Base-by-base conservation (phyloP, 2,113 vertebrate genomes). In the Procavia capensis region DNA sequence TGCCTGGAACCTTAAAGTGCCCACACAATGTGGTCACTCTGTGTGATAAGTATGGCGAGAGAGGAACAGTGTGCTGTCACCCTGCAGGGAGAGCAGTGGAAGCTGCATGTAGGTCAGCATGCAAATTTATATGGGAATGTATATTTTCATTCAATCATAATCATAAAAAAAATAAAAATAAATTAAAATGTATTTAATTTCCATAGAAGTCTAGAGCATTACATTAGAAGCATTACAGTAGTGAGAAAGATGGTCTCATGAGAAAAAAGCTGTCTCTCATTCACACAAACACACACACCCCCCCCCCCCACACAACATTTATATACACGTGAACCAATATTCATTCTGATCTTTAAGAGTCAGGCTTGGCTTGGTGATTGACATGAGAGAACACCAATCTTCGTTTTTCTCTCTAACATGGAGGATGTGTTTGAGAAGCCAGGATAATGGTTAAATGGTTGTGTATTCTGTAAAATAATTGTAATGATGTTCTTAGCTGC, bases 161-260 rank as follows among this genome's bases (percentile, higher is more conserved):
- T n/a, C n/a, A n/a, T n/a, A n/a, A n/a, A n/a, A n/a, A n/a, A n/a
- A n/a, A n/a, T n/a, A n/a, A n/a, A n/a, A n/a, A n/a, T n/a, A 95
- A 91, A 76, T 29, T 75, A 57, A 94, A 92, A 82, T 76, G n/a
- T 86, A 61, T 95, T 96, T 95, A 96, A 94, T 96, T 89, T 95
- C 83, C 43, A 80, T 31, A 76, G 61, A 76, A 43, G 57, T 86
- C 84, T 50, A 24, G 85, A 92, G n/a, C 45, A 88, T 45, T 84
- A 10, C 9, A 14, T 74, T 85, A 74, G 75, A 93, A 72, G 27
- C 74, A 76, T 94, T 72, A 90, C 14, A 11, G 20, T 70, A 59
- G 25, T 39, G 24, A 19, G 74, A 63, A 41, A 82, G 57, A 76
- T 1, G 3, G 34, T n/a, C 8, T n/a, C 0, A 19, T 47, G 68